Evolutionary conservation across 2,888 invertebrate species (phyloP), one percentile per base, ranked within the genome.

Genomic region (Lasioglossum leucozonium): DNA sequence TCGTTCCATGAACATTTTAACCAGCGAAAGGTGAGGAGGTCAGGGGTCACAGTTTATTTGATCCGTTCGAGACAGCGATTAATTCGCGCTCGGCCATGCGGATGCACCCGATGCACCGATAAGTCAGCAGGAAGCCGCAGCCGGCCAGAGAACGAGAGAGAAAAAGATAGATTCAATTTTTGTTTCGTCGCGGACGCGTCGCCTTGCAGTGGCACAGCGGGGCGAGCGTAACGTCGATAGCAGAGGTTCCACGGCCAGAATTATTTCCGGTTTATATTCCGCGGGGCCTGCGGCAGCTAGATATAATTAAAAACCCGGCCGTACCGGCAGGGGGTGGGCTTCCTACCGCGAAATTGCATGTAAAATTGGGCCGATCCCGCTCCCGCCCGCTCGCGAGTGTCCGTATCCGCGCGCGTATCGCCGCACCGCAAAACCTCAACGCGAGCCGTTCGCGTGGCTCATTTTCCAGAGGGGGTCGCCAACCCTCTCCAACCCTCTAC

Each of bases 191-290:
- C 37, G 47, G 44, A 30, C 77, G 72, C 22, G 42, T 75, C 85
- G 71, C 73, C 76, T 75, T 81, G 77, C 76, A 79, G 81, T 10
- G 10, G 51, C 22, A 51, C n/a, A 62, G 30, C 26, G 6, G 72
- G 47, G 76, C 76, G 74, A 74, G 80, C 88, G 76, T 62, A 84
- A 87, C 87, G 90, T 91, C 90, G 91, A 90, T 90, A 90, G 85
- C 90, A 90, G 89, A 88, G 81, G 51, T 77, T 82, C 85, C 77
- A 72, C 81, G 71, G 65, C 37, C 77, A 47, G 77, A 88, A 86
- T 91, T 91, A 91, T 90, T 91, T 91, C 85, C 91, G 91, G 91
- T 91, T 91, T 87, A 91, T 91, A 91, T 87, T 83, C 84, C 71
- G 67, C 80, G 74, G 80, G 82, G 42, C 77, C 51, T 79, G 79